phyloP scores from a whole-genome alignment of 23 tunicate genomes.

The Diplosoma virens region DNA sequence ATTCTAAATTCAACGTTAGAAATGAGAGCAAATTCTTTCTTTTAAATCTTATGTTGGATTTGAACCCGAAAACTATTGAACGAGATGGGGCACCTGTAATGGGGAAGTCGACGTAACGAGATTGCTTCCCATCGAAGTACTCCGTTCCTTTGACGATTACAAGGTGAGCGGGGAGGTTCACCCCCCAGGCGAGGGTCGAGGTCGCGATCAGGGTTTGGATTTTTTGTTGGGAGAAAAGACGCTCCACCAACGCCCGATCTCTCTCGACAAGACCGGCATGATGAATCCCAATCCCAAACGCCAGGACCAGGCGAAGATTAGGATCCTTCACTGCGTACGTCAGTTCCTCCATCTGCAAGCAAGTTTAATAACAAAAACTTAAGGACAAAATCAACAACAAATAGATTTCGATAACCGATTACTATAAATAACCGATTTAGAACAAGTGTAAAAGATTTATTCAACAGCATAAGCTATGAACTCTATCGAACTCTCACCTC shows the following conservation, averaged over 20 bases:
- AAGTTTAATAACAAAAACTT: too few relatives aligned
- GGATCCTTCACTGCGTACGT: constrained; percentile 68
- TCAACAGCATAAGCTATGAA: too few relatives aligned
- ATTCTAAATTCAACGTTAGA: too few relatives aligned
- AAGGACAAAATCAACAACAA: too few relatives aligned
- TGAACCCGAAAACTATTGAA: too few relatives aligned
- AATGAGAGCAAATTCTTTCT: too few relatives aligned
- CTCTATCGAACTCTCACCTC: constrained; percentile 81
- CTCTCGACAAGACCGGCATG: constrained; percentile 94
- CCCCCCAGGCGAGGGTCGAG: constrained; percentile 98
- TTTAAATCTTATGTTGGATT: too few relatives aligned
- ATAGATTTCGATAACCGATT: too few relatives aligned
- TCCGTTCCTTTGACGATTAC: constrained; percentile 98
- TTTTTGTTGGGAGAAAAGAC: constrained; percentile 68
- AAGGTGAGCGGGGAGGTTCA: constrained; percentile 93
- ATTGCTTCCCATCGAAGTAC: constrained; percentile 88
- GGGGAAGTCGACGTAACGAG: constrained; percentile 79
- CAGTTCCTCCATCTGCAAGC: constrained; percentile 72
- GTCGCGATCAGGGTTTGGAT: constrained; percentile 91
- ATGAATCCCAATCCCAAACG: constrained; percentile 97
- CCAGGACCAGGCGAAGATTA: constrained; percentile 78
- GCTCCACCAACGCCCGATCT: constrained; percentile 80
- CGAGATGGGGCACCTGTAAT: constrained; percentile 60
- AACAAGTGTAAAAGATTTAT: too few relatives aligned
- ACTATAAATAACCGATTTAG: too few relatives aligned